Evolutionary conservation across 2,797 vertebrate genomes (phyloP).

Genomic region (Antrozous pallidus): DNA sequence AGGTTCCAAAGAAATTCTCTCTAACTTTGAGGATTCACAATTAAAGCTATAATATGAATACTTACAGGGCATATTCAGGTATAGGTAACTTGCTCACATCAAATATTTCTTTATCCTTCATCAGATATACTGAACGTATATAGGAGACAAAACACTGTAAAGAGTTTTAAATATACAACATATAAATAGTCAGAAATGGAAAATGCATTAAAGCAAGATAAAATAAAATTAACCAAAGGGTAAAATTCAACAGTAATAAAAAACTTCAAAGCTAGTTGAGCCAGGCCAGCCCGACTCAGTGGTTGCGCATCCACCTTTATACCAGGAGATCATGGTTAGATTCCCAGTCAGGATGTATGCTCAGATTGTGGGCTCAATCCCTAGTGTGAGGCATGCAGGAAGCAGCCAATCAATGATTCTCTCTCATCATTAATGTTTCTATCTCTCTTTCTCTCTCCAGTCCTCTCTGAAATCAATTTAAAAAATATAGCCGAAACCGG

Average conservation of each 20-base stretch:
- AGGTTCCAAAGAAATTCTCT: background rate
- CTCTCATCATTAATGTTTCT: too few relatives aligned
- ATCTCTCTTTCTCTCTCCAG: too few relatives aligned
- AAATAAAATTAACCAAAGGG: conserved; percentile 36
- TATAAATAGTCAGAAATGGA: background rate
- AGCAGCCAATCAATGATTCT: too few relatives aligned
- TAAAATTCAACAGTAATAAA: background rate
- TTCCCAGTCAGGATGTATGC: too few relatives aligned
- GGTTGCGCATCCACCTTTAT: too few relatives aligned
- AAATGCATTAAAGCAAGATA: conserved; percentile 41
- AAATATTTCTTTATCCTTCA: conserved; percentile 98
- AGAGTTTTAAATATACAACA: conserved; percentile 40
- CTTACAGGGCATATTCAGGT: conserved; percentile 90
- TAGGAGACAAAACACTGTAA: conserved; percentile 95
- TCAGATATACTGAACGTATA: conserved; percentile 94
- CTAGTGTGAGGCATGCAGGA: too few relatives aligned
- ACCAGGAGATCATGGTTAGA: too few relatives aligned
- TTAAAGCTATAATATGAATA: conserved; percentile 62
- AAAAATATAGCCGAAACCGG: too few relatives aligned
- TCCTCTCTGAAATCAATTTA: too few relatives aligned
- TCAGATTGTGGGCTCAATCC: too few relatives aligned
- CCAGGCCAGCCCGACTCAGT: too few relatives aligned
- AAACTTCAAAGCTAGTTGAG: background rate
- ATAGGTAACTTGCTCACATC: conserved; percentile 90
- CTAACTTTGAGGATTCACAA: background rate